Conservation (phyloP, 2,888 invertebrate species). For the Peribatodes rhomboidaria region DNA sequence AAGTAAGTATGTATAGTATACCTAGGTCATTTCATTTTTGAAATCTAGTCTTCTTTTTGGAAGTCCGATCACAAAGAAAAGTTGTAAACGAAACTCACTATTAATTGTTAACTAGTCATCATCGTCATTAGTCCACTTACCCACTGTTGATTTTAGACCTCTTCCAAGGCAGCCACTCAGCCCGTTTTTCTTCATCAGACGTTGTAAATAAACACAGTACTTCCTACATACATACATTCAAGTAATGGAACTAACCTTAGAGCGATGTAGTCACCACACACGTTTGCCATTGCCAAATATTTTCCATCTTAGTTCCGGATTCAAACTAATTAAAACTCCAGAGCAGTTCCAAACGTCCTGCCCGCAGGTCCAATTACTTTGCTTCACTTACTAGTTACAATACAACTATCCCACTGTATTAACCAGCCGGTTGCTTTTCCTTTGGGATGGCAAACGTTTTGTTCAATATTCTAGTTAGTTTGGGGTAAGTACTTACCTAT, state of each 20-base stretch:
- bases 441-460: constrained; percentile 22
- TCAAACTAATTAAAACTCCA: constrained; percentile 37
- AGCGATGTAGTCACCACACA: background rate
- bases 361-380: constrained; percentile 38
- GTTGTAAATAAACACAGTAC: no score
- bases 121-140: no score
- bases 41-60: no score
- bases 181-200: no score
- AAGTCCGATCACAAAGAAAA: no score
- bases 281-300: constrained; percentile 16
- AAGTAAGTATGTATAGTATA: no score
- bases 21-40: no score
- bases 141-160: no score
- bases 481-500: background rate
- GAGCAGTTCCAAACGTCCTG: constrained; percentile 24
- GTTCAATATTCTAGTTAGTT: constrained; percentile 22
- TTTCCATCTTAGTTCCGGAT: constrained; percentile 17
- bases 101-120: no score
- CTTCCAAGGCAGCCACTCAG: no score
- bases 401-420: constrained; percentile 21
- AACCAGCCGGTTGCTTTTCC: constrained; percentile 15
- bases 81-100: no score
- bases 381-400: constrained; percentile 29
- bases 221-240: no score
- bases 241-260: background rate